Conservation (phyloP, 2,797 vertebrate genomes). For the Onychomys torridus region DNA sequence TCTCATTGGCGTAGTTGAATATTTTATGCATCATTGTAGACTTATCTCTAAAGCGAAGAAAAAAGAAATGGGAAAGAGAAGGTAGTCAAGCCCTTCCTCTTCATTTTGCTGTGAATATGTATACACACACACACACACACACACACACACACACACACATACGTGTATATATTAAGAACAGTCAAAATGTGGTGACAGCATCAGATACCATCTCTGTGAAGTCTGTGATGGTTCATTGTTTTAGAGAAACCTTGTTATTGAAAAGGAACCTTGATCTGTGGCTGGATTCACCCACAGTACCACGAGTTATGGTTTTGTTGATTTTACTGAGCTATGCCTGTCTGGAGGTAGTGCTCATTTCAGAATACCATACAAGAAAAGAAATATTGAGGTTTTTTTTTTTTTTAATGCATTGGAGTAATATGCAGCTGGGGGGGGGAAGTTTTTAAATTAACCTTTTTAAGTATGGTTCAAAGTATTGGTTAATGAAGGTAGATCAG, state of each 20-base stretch:
- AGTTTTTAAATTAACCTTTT: constrained; percentile 77
- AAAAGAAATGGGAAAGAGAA: constrained; percentile 37
- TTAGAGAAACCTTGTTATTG: constrained; percentile 65
- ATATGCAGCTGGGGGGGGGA: constrained; percentile 10
- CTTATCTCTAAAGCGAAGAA: constrained; percentile 47
- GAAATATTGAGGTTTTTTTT: constrained; percentile 55
- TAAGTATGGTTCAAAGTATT: constrained; percentile 62
- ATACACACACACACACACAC: too few relatives aligned
- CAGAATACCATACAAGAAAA: constrained; percentile 49
- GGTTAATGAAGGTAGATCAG: constrained; percentile 65
- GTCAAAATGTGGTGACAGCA: constrained; percentile 42
- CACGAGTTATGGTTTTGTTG: constrained; percentile 59
- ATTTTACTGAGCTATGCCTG: constrained; percentile 40
- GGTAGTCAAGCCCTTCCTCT: neutral
- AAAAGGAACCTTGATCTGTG: constrained; percentile 39
- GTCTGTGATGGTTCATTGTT: constrained; percentile 38
- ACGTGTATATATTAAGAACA: neutral
- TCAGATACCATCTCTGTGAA: neutral
- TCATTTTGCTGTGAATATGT: neutral
- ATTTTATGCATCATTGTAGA: constrained; percentile 34
- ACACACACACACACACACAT: too few relatives aligned
- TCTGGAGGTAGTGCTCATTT: constrained; percentile 62
- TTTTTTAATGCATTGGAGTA: constrained; percentile 47
- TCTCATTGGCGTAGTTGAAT: constrained; percentile 52
- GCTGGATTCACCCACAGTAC: constrained; percentile 24